Evolutionary conservation across 2,113 vertebrate species (phyloP), one percentile per base, ranked within the genome.

Genomic region (Nibea albiflora): DNA sequence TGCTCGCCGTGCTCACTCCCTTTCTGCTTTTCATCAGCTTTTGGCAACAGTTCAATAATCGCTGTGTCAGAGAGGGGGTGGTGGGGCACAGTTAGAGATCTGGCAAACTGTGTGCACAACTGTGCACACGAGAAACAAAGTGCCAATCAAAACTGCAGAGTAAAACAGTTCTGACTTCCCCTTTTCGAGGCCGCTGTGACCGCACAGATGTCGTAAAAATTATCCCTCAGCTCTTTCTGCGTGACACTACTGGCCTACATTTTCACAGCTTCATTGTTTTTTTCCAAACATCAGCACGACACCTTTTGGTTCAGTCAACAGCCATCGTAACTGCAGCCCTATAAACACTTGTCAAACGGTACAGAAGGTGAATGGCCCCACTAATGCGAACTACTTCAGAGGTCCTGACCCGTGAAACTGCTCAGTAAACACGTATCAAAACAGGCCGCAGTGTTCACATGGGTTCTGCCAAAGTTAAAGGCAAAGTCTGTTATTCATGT

Each of bases 11-110:
- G 6, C 68, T 81, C 83, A 83, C 88, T 88, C 88, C 86, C 85
- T 81, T 54, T 92, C 83, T 91, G 87, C 54, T 76, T 63, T 71
- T 78, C 63, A 80, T 90, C 84, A 78, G 42, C 47, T 94, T 74
- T 76, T 89, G 84, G 84, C 83, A 87, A 53, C 16, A 22, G 16
- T 80, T 72, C 68, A 83, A 49, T 53, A 78, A 85, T 70, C 1
- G 5, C 28, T 62, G 50, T 60, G 67, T 76, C 72, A 76, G 61
- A 70, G 22, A 57, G 11, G 26, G 67, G 54, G 46, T 11, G 24
- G 7, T 28, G 24, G 68, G 47, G 15, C 16, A n/a, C 47, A 19
- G 26, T 50, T 44, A 67, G 26, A 68, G 66, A 61, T 72, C 50
- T 75, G 17, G 2, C 22, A 14, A 67, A 83, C 58, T 58, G 69